Base-by-base conservation (phyloP, 2,113 vertebrate species). In the Myocastor coypus region DNA sequence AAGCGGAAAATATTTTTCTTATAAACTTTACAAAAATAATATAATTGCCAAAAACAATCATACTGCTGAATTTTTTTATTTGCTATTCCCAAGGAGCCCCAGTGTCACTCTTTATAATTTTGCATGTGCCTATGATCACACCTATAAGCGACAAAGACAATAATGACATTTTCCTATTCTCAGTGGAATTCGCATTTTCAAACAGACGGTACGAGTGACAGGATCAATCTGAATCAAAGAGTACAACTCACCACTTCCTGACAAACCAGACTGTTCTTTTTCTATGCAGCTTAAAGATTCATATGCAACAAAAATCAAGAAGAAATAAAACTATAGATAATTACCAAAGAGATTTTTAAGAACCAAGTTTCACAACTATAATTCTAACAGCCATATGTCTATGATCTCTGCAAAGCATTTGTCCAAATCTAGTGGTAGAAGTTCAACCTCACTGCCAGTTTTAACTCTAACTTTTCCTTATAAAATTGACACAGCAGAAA, bases 321-420 rank as follows among this genome's bases (percentile, higher is more conserved):
- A 6, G 63, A 92, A 89, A 50, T 68, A 88, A 68, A 91, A 50
- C 9, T 64, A 5, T 34, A 24, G 1, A 14, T 77, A 83, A 81
- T 34, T 88, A 30, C 5, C 63, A 75, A 66, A 81, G 32, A 24
- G 46, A 55, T 42, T 69, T 20, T 46, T 37, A 46, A 59, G 83
- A 83, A 59, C n/a, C 24, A 77, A 86, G 30, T 77, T 97, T 57
- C 40, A 69, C 42, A 59, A 68, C 32, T 85, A 4, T 24, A 63
- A 94, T 88, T 75, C 52, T 88, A 57, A 52, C 22, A 68, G 86
- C n/a, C 61, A 61, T 17, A 75, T 91, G 52, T 94, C 69, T 80
- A 78, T 11, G 71, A 69, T 59, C 12, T 59, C n/a, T 77, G n/a
- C 89, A 61, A 91, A 75, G 14, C 77, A 61, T 34, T 93, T 26